Conservation (phyloP, 2,797 vertebrate species). For the Paedocypris micromegethes region DNA sequence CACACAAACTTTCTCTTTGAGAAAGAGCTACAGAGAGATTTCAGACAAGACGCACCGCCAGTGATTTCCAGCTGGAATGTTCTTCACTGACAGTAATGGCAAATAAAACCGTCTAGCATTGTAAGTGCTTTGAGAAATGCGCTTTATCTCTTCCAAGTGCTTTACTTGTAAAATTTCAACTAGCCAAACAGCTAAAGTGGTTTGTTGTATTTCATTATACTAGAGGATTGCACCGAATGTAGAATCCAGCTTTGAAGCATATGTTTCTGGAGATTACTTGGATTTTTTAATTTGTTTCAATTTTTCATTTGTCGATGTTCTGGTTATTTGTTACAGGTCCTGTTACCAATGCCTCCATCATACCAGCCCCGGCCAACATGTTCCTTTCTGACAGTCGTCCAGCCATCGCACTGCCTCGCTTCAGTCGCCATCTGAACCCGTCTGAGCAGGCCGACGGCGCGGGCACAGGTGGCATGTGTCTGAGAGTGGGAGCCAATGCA, state of each 20-base stretch:
- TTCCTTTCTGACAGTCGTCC: constrained; percentile 83
- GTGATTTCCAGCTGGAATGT: constrained; percentile 42
- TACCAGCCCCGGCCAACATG: constrained; percentile 81
- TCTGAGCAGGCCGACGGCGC: constrained; percentile 69
- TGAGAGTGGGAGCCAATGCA: constrained; percentile 73
- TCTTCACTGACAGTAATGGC: constrained; percentile 46
- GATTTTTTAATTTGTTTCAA: background rate
- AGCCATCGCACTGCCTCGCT: constrained; percentile 76
- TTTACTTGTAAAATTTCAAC: constrained; percentile 23
- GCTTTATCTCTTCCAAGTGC: constrained; percentile 14
- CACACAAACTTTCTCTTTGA: constrained; percentile 14
- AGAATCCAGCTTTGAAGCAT: background rate
- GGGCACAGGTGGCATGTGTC: constrained; percentile 65
- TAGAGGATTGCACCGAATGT: too few species aligned
- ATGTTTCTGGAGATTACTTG: background rate
- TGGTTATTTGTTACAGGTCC: constrained; percentile 60
- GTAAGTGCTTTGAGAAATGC: constrained; percentile 26
- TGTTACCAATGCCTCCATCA: constrained; percentile 74
- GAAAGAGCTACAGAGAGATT: constrained; percentile 21
- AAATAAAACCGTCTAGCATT: constrained; percentile 44
- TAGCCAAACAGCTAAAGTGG: background rate
- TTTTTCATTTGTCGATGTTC: too few species aligned
- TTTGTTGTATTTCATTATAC: too few species aligned
- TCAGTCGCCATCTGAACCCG: constrained; percentile 82
- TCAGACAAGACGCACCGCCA: constrained; percentile 36